Percentiles rank a stretch among this genome's conserved stretches.
Evolutionary conservation across 2,888 invertebrate species (phyloP).

Genomic region (Lasius fuliginosus): DNA sequence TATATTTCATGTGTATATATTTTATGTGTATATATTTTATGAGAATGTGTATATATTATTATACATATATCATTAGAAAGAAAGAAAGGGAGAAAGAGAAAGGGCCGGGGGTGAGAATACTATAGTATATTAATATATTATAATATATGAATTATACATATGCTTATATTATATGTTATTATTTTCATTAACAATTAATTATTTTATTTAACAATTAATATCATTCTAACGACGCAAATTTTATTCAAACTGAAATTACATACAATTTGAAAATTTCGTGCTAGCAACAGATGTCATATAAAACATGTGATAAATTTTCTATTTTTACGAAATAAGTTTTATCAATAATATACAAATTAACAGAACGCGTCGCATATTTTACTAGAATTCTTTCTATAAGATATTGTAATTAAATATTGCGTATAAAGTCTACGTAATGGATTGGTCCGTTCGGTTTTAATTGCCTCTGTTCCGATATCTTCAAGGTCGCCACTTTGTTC

Average conservation of each 20-base stretch:
- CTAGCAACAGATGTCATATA: background rate
- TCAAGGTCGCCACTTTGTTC: conserved; percentile 74
- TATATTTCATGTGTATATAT: too few relatives aligned
- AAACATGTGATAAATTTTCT: background rate
- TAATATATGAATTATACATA: background rate
- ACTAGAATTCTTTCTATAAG: background rate
- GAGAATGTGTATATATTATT: background rate
- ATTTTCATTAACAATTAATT: background rate
- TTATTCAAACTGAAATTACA: background rate
- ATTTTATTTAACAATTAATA: conserved; percentile 3
- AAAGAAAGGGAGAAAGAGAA: background rate
- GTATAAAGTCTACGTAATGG: conserved; percentile 69
- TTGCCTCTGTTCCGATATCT: conserved; percentile 71
- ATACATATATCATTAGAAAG: background rate
- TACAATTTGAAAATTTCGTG: background rate
- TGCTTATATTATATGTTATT: background rate
- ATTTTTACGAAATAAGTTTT: background rate
- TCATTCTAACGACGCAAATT: background rate
- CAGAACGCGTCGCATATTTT: background rate
- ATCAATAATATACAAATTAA: conserved; percentile 9
- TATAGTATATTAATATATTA: conserved; percentile 6
- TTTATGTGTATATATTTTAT: too few relatives aligned
- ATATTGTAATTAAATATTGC: conserved; percentile 63
- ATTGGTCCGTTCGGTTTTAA: conserved; percentile 69
- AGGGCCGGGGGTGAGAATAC: background rate